phyloP scores from a whole-genome alignment of 2,113 vertebrate species.

The Grallaria varia region DNA sequence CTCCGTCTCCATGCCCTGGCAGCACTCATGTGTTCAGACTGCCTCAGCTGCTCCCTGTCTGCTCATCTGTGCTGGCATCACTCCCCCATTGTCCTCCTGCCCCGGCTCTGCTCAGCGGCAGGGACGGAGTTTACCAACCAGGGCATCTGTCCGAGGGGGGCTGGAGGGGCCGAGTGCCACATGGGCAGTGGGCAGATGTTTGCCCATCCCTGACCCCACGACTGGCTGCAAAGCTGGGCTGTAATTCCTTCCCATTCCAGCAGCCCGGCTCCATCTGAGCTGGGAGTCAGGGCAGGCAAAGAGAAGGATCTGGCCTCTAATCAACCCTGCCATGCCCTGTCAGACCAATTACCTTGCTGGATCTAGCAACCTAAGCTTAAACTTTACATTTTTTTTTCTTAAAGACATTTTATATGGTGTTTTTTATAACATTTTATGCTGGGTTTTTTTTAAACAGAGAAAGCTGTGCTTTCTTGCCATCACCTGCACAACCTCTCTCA shows the following conservation, averaged over 20 bases:
- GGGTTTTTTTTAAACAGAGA: too few relatives aligned
- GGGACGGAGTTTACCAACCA: neutral
- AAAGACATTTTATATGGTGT: too few relatives aligned
- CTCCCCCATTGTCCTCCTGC: neutral
- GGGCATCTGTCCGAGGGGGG: neutral
- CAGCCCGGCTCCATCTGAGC: neutral
- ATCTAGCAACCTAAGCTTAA: neutral
- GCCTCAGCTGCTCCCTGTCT: conserved; percentile 1
- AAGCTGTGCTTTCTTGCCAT: neutral
- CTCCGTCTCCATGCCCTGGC: neutral
- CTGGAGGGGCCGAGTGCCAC: neutral
- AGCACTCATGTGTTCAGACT: neutral
- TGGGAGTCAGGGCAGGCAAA: neutral
- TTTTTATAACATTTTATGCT: neutral
- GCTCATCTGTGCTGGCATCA: neutral
- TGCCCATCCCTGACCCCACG: neutral
- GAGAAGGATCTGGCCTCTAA: neutral
- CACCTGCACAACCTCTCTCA: neutral
- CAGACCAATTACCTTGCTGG: neutral
- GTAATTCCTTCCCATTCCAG: neutral
- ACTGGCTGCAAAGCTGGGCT: neutral
- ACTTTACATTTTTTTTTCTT: neutral
- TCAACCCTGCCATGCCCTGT: neutral
- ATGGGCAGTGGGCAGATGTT: neutral
- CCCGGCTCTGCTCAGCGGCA: neutral